These are phyloP conservation scores for Heliconius aoede DNA, from an alignment of 2,888 invertebrate species.

Conservation along the genomic window DNA sequence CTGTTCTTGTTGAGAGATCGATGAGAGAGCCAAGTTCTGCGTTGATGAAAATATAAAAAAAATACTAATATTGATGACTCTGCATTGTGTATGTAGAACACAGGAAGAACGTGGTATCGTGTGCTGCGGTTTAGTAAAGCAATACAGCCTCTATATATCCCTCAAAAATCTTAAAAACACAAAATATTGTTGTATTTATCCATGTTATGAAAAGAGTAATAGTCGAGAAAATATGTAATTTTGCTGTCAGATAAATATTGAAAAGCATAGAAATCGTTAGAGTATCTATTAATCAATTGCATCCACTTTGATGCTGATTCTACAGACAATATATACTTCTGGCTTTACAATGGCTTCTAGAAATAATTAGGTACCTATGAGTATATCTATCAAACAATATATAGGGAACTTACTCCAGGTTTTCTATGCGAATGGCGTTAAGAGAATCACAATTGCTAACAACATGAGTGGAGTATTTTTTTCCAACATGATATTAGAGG, in stretches of 20 bases:
- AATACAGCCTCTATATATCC: not conserved
- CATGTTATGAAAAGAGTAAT: not conserved
- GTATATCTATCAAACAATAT: not conserved
- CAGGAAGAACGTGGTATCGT: not conserved
- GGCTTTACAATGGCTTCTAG: not conserved
- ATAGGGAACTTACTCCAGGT: not conserved
- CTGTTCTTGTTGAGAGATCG: not conserved
- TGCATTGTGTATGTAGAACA: not conserved
- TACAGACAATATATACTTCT: slow-evolving; percentile 18
- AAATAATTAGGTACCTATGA: slow-evolving; percentile 8
- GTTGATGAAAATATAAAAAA: not conserved
- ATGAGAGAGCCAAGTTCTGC: not conserved
- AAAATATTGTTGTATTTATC: not conserved
- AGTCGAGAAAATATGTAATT: not conserved
- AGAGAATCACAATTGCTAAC: not conserved
- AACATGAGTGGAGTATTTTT: not conserved
- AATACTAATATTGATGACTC: not conserved
- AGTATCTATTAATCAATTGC: slow-evolving; percentile 1
- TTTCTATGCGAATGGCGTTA: not conserved
- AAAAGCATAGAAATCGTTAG: not conserved
- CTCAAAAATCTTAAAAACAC: not conserved
- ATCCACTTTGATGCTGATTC: not conserved
- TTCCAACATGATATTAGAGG: not conserved
- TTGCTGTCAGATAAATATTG: not conserved
- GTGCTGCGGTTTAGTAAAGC: not conserved